These are phyloP conservation scores for Gymnocypris eckloni DNA, from an alignment of 2,797 vertebrate genomes.

Conservation along the genomic window DNA sequence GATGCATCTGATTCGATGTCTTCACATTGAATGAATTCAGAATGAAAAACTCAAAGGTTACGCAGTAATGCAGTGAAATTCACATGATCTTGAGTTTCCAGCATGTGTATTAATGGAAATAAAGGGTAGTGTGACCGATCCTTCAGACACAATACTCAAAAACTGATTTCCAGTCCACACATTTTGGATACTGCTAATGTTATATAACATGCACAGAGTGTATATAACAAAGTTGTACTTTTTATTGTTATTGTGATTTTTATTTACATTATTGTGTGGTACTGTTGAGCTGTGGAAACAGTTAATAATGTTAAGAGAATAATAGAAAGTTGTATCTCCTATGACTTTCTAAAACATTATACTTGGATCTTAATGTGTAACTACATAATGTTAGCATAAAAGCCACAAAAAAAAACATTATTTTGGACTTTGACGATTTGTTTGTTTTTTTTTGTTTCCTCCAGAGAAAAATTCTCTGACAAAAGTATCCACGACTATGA, in stretches of 20 bases:
- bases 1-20: neutral
- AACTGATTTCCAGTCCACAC: neutral
- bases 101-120: neutral
- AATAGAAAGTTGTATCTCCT: too few species aligned
- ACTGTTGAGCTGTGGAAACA: neutral
- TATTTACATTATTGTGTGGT: neutral
- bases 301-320: neutral
- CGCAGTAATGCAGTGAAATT: neutral
- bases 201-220: conserved; percentile 18
- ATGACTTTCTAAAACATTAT: neutral
- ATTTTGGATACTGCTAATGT: neutral
- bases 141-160: neutral
- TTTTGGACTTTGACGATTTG: neutral
- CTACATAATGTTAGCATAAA: neutral
- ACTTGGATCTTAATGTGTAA: neutral
- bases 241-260: conserved; percentile 5
- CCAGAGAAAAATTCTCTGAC: conserved; percentile 53
- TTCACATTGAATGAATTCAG: neutral
- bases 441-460: conserved; percentile 8
- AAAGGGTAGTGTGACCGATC: neutral
- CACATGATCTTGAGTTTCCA: neutral
- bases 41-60: neutral
- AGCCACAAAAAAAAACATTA: conserved; percentile 10
- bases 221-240: neutral
- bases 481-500: conserved; percentile 73